phyloP scores from a whole-genome alignment of 2,113 vertebrate genomes.

The Coracopsis vasa region DNA sequence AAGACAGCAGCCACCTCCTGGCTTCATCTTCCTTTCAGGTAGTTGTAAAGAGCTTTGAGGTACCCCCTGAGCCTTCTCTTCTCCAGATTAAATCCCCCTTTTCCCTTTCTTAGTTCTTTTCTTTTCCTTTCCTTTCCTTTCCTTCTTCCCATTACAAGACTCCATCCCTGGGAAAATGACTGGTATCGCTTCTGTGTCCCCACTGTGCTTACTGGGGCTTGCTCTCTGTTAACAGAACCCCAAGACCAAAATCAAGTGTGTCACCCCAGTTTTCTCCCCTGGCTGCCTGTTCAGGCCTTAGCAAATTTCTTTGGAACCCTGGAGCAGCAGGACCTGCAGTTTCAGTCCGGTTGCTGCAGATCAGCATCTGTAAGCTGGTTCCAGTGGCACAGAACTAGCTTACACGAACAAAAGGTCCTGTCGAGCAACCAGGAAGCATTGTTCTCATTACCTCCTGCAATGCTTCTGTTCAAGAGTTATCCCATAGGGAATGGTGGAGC shows the following conservation, averaged over 20 bases:
- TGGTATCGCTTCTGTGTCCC: neutral
- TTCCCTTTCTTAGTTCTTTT: neutral
- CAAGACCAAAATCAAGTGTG: neutral
- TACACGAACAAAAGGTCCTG: neutral
- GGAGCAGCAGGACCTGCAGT: neutral
- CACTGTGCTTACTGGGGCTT: neutral
- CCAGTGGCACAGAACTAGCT: neutral
- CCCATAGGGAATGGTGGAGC: neutral
- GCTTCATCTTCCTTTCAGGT: neutral
- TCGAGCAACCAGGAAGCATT: neutral
- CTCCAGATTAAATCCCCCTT: neutral
- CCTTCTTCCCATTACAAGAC: neutral
- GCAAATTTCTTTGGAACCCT: neutral
- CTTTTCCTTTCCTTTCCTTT: too few species aligned
- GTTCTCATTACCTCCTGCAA: neutral
- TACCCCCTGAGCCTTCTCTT: neutral
- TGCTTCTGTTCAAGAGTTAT: neutral
- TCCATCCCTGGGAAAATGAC: neutral
- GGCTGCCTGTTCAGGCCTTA: neutral
- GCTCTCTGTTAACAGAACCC: neutral
- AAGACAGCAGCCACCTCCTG: neutral
- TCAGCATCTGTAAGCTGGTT: neutral
- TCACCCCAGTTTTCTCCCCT: neutral
- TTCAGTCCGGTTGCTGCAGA: neutral
- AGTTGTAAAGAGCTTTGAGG: neutral